These are phyloP conservation scores for Exocentrus adspersus DNA, from an alignment of 2,888 invertebrate genomes.

Conservation along the genomic window DNA sequence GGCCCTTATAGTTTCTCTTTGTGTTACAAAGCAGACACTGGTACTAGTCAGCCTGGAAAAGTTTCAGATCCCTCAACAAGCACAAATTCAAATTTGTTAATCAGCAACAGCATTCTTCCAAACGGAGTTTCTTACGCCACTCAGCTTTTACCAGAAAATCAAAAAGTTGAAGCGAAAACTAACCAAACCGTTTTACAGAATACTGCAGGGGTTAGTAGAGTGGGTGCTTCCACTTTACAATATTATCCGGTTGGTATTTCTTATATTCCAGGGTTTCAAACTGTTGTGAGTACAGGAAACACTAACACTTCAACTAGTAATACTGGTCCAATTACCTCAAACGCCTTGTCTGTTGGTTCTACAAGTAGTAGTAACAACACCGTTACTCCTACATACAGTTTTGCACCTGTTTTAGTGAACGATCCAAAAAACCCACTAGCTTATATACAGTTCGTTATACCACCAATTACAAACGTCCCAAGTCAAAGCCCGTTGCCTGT, in stretches of 20 bases:
- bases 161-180: too few relatives aligned
- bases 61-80: neutral
- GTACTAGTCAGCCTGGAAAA: neutral
- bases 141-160: too few relatives aligned
- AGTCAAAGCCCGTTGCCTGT: neutral
- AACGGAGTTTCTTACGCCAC: too few relatives aligned
- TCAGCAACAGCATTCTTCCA: too few relatives aligned
- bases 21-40: neutral
- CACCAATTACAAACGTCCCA: too few relatives aligned
- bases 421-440: constrained; percentile 1
- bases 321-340: neutral
- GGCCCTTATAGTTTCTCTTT: constrained; percentile 14
- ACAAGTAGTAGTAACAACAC: constrained; percentile 1
- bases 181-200: too few relatives aligned
- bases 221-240: too few relatives aligned
- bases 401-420: neutral
- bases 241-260: too few relatives aligned
- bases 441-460: constrained; percentile 21
- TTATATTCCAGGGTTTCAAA: neutral
- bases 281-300: neutral
- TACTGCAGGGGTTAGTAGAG: too few relatives aligned
- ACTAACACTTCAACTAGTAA: neutral
- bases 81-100: too few relatives aligned
- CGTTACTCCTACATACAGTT: neutral
- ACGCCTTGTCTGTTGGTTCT: neutral